Evolutionary conservation across 2,113 vertebrate species (phyloP).

Genomic region (Tetraodon nigroviridis): DNA sequence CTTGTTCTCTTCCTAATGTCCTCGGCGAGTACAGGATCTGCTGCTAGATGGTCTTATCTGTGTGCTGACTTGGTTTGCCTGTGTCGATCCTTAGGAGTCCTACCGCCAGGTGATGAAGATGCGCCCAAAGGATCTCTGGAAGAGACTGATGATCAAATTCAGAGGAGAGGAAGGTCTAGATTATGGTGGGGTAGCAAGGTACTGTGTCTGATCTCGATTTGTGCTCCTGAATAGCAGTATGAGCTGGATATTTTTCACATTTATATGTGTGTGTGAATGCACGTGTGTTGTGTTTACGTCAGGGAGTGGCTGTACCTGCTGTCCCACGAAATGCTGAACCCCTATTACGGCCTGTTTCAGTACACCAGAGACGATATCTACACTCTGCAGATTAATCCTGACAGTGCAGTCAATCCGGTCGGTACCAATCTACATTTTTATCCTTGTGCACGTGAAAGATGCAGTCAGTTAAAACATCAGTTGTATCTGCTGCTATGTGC

Average conservation of each 20-base stretch:
- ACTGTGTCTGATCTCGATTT: background rate
- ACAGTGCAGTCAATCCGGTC: constrained; percentile 96
- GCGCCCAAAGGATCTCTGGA: constrained; percentile 98
- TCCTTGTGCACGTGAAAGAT: background rate
- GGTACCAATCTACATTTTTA: background rate
- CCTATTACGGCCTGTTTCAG: constrained; percentile 97
- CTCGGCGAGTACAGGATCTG: too few species aligned
- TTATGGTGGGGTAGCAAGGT: constrained; percentile 97
- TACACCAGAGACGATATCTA: constrained; percentile 98
- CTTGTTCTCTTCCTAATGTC: too few species aligned
- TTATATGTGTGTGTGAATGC: constrained; percentile 8
- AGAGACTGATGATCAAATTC: constrained; percentile 99
- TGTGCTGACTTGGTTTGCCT: background rate
- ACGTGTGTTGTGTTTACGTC: constrained; percentile 21
- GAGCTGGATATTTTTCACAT: background rate
- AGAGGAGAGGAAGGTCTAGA: constrained; percentile 97
- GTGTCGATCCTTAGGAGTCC: constrained; percentile 81
- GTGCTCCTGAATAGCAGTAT: background rate
- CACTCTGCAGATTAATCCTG: constrained; percentile 95
- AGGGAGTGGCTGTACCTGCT: constrained; percentile 97
- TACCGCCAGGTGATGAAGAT: constrained; percentile 99
- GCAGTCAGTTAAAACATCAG: too few species aligned
- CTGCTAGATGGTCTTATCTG: background rate
- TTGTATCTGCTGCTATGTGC: too few species aligned
- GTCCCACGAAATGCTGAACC: constrained; percentile 98